Base-by-base conservation (phyloP, 2,797 vertebrate genomes). In the Sebastes diaconus region DNA sequence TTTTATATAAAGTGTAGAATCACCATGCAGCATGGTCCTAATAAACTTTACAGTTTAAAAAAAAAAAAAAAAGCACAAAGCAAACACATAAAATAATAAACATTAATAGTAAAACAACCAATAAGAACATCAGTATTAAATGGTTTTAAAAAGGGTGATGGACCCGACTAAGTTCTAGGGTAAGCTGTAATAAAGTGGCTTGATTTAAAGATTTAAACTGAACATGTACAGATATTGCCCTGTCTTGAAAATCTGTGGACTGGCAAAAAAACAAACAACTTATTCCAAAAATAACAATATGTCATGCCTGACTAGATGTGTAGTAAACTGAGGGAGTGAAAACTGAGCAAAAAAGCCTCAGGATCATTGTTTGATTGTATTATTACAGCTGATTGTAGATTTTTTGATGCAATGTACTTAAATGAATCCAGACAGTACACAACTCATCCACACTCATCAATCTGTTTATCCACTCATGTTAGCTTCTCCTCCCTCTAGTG, bases 401-500 rank as follows among this genome's bases (percentile, higher is more conserved):
- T 65, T 60, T 16, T 11, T 25, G 0, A 30, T 57, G 14, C 3
- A 36, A 10, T 65, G 22, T 22, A 22, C 24, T 20, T 54, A 3
- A 66, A 16, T 58, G 0, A 7, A 32, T 58, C 8, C 14, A 20
- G 4, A 58, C 8, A 18, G n/a, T 42, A 8, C 2, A 2, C 12
- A 29, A 16, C 18, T 36, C 42, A n/a, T 8, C 42, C 12, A 50
- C 30, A n/a, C 14, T 64, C 13, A 57, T 52, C 8, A n/a, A 14
- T 63, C 29, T 6, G 9, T 42, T 29, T 30, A 8, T 54, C 32
- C 14, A 54, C 14, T 36, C 5, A 1, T 20, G 13, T 54, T 12
- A 5, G 22, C 30, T 59, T 0, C 14, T 59, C 30, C 6, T 25
- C 85, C 79, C 79, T 55, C 85, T 82, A 74, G 68, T 84, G 76